phyloP scores from a whole-genome alignment of 1,140 invertebrate species.

The Drosophila nannoptera region DNA sequence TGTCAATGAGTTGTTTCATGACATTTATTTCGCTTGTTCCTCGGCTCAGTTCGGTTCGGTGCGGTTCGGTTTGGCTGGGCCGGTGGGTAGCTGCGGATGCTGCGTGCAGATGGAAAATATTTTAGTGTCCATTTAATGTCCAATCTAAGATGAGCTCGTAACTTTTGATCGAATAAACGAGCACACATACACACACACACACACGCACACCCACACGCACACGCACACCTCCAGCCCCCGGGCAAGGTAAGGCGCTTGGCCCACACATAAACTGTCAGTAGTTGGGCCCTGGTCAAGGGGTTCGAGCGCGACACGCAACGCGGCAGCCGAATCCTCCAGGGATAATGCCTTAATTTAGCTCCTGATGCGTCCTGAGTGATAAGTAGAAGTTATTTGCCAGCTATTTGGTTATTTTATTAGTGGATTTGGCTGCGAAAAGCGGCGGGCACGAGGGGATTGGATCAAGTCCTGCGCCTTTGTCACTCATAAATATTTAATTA shows the following conservation, averaged over 20 bases:
- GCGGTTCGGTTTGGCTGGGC: too few species aligned
- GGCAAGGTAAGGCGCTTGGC: conserved; percentile 32
- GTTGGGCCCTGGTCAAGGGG: conserved; percentile 34
- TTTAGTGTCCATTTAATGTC: conserved; percentile 79
- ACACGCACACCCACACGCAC: conserved; percentile 4
- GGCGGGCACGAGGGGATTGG: conserved; percentile 14
- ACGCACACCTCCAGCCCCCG: not conserved
- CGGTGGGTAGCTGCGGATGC: conserved; percentile 30
- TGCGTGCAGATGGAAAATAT: conserved; percentile 78
- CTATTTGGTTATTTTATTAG: conserved; percentile 74
- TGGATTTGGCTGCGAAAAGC: conserved; percentile 16
- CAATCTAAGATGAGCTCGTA: conserved; percentile 79
- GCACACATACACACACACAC: conserved; percentile 17
- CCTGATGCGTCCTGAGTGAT: conserved; percentile 68
- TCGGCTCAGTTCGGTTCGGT: conserved; percentile 30
- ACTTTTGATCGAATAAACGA: conserved; percentile 79
- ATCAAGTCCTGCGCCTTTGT: conserved; percentile 13
- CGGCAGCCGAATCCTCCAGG: conserved; percentile 42
- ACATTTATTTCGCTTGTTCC: conserved; percentile 76
- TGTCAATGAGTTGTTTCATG: conserved; percentile 79
- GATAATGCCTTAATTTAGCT: conserved; percentile 77
- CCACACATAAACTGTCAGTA: conserved; percentile 20
- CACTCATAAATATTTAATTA: conserved; percentile 73
- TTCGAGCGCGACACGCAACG: conserved; percentile 53
- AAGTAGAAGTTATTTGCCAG: conserved; percentile 76